phyloP scores from a whole-genome alignment of 2,113 vertebrate species.

The Telmatochromis sp. region DNA sequence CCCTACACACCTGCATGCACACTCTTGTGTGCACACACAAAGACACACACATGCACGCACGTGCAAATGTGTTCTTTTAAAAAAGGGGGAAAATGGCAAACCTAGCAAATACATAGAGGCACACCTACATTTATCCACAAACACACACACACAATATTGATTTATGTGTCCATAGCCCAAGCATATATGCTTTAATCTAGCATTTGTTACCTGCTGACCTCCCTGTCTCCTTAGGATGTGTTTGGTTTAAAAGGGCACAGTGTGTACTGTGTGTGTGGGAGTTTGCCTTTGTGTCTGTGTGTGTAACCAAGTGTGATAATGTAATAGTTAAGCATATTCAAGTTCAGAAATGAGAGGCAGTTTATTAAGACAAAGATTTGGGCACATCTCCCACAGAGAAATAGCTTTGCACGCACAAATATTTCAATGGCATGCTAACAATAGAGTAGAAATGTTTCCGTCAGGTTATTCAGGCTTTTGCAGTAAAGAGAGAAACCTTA shows the following conservation, averaged over 20 bases:
- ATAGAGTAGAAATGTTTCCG: neutral
- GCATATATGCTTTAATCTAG: neutral
- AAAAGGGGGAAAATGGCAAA: neutral
- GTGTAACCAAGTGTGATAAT: neutral
- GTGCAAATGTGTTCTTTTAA: neutral
- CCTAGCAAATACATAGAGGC: neutral
- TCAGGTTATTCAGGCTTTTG: neutral
- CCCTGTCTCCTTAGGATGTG: neutral
- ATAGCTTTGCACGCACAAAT: neutral
- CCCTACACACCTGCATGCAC: conserved; percentile 10
- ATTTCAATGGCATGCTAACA: neutral
- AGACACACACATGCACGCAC: neutral
- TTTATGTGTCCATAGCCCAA: neutral
- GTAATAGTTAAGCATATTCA: neutral
- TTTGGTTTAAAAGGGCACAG: neutral
- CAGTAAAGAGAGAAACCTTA: neutral
- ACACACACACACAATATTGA: neutral
- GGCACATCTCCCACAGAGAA: neutral
- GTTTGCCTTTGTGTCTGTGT: neutral
- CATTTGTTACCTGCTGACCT: conserved; percentile 4
- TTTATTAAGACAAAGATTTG: neutral
- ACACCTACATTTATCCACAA: neutral
- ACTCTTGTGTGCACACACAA: neutral
- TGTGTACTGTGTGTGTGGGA: neutral
- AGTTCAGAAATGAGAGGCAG: neutral